Percentiles rank a stretch among this genome's conserved stretches.
Evolutionary conservation across 2,113 vertebrate genomes (phyloP).

Genomic region (Petaurus breviceps): DNA sequence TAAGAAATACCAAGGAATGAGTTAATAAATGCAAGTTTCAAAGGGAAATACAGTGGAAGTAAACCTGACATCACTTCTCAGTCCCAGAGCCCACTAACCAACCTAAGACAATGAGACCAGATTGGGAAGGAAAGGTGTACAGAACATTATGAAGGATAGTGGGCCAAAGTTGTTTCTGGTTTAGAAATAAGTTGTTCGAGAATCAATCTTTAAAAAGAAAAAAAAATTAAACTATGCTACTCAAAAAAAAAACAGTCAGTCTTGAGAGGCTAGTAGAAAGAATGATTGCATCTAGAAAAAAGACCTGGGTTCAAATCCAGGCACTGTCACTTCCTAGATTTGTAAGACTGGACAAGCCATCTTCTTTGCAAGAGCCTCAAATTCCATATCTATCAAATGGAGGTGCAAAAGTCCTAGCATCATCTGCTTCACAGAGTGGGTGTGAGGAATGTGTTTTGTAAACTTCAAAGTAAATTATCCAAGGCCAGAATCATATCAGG

Average conservation of each 20-base stretch:
- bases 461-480: not conserved
- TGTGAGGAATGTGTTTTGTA: not conserved
- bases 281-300: not conserved
- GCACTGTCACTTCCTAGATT: not conserved
- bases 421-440: not conserved
- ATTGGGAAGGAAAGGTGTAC: not conserved
- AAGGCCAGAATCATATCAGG: not conserved
- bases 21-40: not conserved
- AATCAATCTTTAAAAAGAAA: too few relatives aligned
- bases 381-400: not conserved
- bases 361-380: not conserved
- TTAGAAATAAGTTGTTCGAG: not conserved
- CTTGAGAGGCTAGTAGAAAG: not conserved
- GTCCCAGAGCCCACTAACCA: not conserved
- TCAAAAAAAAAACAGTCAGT: not conserved
- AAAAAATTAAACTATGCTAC: too few relatives aligned
- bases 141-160: not conserved
- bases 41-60: not conserved
- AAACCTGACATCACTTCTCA: not conserved
- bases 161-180: not conserved
- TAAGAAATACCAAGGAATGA: conserved; percentile 9
- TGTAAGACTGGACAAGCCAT: not conserved
- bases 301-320: not conserved
- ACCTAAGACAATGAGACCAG: not conserved
- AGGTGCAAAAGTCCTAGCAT: not conserved